Evolutionary conservation across 2,113 vertebrate species (phyloP), one percentile per base, ranked within the genome.

Genomic region (Tetrax tetrax): DNA sequence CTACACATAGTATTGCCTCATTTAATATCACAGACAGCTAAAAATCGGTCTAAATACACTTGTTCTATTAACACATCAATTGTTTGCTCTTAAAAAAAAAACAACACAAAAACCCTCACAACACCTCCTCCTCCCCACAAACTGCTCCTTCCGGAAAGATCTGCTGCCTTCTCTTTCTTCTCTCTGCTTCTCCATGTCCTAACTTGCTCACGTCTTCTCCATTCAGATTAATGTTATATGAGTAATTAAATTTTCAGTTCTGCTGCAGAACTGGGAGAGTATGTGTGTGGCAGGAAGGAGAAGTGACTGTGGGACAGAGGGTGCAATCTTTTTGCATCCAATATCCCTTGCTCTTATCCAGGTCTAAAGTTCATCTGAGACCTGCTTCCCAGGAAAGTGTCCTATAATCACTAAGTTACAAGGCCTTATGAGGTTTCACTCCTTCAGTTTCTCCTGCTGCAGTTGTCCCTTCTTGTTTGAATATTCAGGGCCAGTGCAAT

Each of bases 1-100:
- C 72, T 81, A 95, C 60, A 69, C 70, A 70, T n/a, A 75, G 38
- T 64, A 33, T 48, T 91, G 59, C n/a, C 70, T 93, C 59, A 35
- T 91, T 91, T 87, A 88, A 60, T 82, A 83, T 59, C 75, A 70
- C 21, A 83, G 29, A 70, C 45, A 87, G 68, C 25, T 86, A 80
- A 85, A 94, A 68, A 78, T 54, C 78, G 61, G 29, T 72, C n/a
- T 43, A 83, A 94, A 83, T 51, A 66, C 35, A 56, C 12, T 81
- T 27, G 12, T 71, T 95, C 51, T 87, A 63, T 87, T 93, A 95
- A 50, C 54, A 89, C 47, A 35, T 95, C 81, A 79, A 81, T 33
- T 94, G 35, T 56, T 56, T 47, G 28, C 48, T 71, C n/a, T 50
- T 69, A 68, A 47, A 71, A 83, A 53, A 2, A 38, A 53, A 33